Evolutionary conservation across 1,140 invertebrate genomes (phyloP), one percentile per base, ranked within the genome.

Genomic region (Solenopsis fugax): DNA sequence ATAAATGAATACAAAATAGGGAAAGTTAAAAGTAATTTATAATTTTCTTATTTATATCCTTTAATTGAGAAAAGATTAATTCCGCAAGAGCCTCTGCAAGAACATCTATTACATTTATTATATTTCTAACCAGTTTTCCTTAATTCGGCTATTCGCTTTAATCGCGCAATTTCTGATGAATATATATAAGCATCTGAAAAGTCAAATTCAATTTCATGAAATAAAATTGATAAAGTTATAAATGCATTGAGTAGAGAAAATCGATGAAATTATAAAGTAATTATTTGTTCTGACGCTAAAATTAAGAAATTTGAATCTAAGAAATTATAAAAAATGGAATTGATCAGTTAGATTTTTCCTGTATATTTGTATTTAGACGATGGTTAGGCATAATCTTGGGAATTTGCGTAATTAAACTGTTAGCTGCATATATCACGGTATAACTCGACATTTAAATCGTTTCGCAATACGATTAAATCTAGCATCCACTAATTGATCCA

Each of bases 391-490:
- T 73, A 13, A 72, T 45, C 13, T 16, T 45, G 13, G n/a, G 29
- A 62, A 82, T 77, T 65, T 10, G 1, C 4, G 5, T 13, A 72
- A 24, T 67, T 72, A 34, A 69, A 34, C 4, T 34, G 10, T 10
- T 13, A 29, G n/a, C 12, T 21, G 37, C 21, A 16, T 34, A 21
- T 5, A 67, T 0, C 37, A 41, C 12, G 13, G 24, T 16, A 21
- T 16, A 24, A 21, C 21, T 52, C 1, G 41, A 81, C 10, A 65
- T 67, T 54, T n/a, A 29, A 81, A 72, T 81, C 9, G 37, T 71
- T 54, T 54, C 10, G 34, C 50, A 37, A 48, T 54, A 24, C 13
- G n/a, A 62, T 62, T 18, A 48, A 29, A 64, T 45, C 4, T 45
- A 41, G n/a, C 29, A 56, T 24, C 54, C 37, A 6, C 10, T 60